Evolutionary conservation across 2,113 vertebrate species (phyloP).

Genomic region (Gasterosteus aculeatus): DNA sequence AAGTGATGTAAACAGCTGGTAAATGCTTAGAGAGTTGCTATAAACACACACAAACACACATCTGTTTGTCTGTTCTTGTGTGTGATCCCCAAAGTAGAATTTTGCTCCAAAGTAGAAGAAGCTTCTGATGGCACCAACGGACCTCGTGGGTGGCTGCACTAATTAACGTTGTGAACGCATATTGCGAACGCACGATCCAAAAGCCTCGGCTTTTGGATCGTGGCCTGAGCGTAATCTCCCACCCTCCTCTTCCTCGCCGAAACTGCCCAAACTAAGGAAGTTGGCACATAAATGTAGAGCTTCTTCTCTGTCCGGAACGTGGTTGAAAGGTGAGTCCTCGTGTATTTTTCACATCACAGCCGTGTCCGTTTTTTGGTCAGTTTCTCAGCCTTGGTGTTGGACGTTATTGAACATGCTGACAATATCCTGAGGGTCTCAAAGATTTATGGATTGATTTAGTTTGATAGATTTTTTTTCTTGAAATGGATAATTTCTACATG

Average conservation of each 20-base stretch:
- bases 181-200: slow-evolving; percentile 65
- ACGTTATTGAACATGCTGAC: neutral
- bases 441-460: neutral
- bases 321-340: slow-evolving; percentile 1
- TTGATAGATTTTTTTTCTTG: neutral
- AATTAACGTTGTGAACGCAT: slow-evolving; percentile 50
- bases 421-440: neutral
- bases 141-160: slow-evolving; percentile 53
- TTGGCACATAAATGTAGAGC: slow-evolving; percentile 20
- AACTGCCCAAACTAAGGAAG: slow-evolving; percentile 21
- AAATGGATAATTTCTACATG: neutral
- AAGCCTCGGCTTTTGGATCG: slow-evolving; percentile 13
- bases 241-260: slow-evolving; percentile 8
- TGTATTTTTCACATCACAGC: slow-evolving; percentile 5
- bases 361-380: neutral
- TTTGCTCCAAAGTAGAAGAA: slow-evolving; percentile 30
- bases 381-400: neutral
- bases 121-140: slow-evolving; percentile 34
- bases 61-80: slow-evolving; percentile 24
- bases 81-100: slow-evolving; percentile 37
- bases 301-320: slow-evolving; percentile 23
- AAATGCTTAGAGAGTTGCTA: slow-evolving; percentile 40
- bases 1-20: slow-evolving; percentile 45
- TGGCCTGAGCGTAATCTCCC: slow-evolving; percentile 23
- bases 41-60: slow-evolving; percentile 47